These are phyloP conservation scores for Melanotaenia duboulayi DNA, from an alignment of 2,113 vertebrate species.

Conservation along the genomic window DNA sequence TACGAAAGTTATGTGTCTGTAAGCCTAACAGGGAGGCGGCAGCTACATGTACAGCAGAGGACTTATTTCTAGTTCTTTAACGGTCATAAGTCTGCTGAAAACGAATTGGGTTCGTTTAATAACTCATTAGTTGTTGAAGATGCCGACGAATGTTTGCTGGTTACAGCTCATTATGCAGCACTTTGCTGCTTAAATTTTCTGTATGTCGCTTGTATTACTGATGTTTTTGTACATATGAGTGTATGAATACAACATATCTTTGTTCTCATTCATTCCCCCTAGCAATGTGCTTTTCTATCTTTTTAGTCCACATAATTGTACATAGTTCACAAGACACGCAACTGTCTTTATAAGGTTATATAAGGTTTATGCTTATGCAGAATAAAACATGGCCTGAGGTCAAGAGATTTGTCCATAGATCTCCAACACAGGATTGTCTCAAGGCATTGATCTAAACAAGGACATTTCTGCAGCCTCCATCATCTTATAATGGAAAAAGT, in stretches of 20 bases:
- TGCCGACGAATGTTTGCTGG: not conserved
- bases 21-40: not conserved
- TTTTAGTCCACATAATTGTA: too few relatives aligned
- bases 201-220: not conserved
- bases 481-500: too few relatives aligned
- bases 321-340: not conserved
- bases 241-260: not conserved
- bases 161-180: not conserved
- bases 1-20: conserved; percentile 25
- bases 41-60: not conserved
- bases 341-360: not conserved
- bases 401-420: too few relatives aligned
- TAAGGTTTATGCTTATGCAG: too few relatives aligned
- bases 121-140: not conserved
- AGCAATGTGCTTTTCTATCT: too few relatives aligned
- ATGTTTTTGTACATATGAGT: not conserved
- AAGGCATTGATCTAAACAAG: too few relatives aligned
- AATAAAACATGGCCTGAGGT: too few relatives aligned
- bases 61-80: not conserved
- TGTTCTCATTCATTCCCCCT: not conserved
- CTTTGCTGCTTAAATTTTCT: not conserved
- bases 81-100: not conserved
- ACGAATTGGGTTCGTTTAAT: not conserved
- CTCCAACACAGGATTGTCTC: too few relatives aligned
- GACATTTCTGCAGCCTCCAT: too few relatives aligned